Percentiles rank a stretch among this genome's conserved stretches.
These are phyloP conservation scores for Intellagama lesueurii DNA, from an alignment of 2,797 vertebrate species.

Conservation along the genomic window DNA sequence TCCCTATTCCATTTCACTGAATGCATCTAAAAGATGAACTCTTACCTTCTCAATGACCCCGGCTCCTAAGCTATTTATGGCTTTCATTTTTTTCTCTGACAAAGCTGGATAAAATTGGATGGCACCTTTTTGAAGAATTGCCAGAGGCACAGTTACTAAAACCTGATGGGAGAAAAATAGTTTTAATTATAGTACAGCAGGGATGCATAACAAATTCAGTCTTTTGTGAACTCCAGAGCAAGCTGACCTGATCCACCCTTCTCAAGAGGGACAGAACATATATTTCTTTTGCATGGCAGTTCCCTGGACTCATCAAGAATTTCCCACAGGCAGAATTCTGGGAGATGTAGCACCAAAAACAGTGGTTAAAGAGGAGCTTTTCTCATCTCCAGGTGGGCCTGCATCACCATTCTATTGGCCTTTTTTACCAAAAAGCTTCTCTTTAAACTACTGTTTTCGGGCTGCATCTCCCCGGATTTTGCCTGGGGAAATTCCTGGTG, in stretches of 20 bases:
- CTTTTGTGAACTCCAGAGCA: not conserved
- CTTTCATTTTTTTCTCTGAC: constrained; percentile 95
- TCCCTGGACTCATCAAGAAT: no score
- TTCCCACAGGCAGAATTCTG: no score
- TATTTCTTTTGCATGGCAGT: no score
- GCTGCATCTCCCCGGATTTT: no score
- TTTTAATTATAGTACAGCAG: not conserved
- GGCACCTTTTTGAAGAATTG: constrained; percentile 91
- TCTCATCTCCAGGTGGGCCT: no score
- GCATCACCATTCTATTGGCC: no score
- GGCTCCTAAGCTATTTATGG: constrained; percentile 93
- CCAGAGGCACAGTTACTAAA: constrained; percentile 90
- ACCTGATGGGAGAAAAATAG: constrained; percentile 79
- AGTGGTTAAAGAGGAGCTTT: no score
- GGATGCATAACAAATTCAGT: not conserved
- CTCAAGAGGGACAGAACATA: no score
- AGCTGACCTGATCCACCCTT: not conserved
- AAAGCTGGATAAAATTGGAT: constrained; percentile 91
- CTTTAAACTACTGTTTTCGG: no score
- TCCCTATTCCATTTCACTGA: not conserved
- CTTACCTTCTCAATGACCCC: constrained; percentile 95
- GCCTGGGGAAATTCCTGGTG: no score
- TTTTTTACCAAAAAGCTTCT: no score
- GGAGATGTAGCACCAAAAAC: no score
- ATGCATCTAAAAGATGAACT: not conserved